Evolutionary conservation across 2,113 vertebrate species (phyloP), one percentile per base, ranked within the genome.

Genomic region (Atrichornis clamosus): DNA sequence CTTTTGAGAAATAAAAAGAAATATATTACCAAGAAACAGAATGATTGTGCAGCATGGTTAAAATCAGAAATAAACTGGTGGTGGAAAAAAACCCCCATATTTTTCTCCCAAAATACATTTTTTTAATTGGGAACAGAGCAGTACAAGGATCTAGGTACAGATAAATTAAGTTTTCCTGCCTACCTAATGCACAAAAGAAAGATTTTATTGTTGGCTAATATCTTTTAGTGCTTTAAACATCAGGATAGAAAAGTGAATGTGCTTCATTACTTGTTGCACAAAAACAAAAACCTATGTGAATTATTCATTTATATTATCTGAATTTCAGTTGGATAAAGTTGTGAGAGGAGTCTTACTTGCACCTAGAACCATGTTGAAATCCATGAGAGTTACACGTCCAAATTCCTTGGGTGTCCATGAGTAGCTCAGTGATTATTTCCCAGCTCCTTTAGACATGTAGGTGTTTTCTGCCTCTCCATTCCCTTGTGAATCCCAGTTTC

Each of bases 71-170:
- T 77, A 83, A 73, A 47, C 28, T 32, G 22, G 11, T 65, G n/a
- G 11, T 19, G 11, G 10, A 3, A 9, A 68, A 59, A 41, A 32
- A 62, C 11, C 9, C 13, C 35, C 24, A n/a, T 58, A 60, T 58
- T 87, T 92, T 94, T 83, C 58, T 90, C 46, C 15, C 46, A 13
- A 73, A 95, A 91, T 76, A n/a, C 22, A 47, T 67, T 89, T 67
- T 89, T 67, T 69, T 91, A 93, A 87, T 84, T 68, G 41, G 55
- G 58, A 94, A 89, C 50, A 96, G 78, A 85, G 70, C 49, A 80
- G 21, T 24, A 59, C 13, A 85, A 63, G 83, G 74, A 69, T 79
- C 53, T 69, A 32, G 58, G 64, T 94, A 46, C 32, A 79, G 70
- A 82, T 73, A 82, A 87, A 75, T 78, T 68, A 85, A 73, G 8